Conservation (phyloP, 2,113 vertebrate species). For the Hemibagrus wyckioides region DNA sequence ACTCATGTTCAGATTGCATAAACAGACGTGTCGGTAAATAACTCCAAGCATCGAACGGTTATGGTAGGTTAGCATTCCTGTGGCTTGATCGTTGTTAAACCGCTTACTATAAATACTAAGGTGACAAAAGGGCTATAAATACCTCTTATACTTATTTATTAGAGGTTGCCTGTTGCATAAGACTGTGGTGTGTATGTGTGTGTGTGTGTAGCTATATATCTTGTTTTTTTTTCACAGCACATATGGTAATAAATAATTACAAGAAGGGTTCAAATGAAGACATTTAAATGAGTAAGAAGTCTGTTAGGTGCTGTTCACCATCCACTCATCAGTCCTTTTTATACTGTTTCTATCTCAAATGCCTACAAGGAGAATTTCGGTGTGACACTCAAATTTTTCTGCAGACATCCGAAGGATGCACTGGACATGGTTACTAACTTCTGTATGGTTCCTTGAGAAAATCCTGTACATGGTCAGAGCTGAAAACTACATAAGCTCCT, state of each 20-base stretch:
- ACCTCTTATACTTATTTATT: background rate
- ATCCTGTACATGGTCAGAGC: background rate
- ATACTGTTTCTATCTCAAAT: background rate
- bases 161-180: background rate
- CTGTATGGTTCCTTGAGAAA: background rate
- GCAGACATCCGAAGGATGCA: too few species aligned
- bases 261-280: background rate
- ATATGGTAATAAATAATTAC: background rate
- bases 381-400: background rate
- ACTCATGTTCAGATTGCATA: slow-evolving; percentile 23
- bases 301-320: background rate
- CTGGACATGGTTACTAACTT: background rate
- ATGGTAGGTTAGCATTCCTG: background rate
- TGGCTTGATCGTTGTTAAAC: background rate
- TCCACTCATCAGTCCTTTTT: background rate
- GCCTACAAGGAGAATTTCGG: background rate
- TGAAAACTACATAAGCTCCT: background rate
- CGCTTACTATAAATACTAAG: background rate
- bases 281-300: background rate
- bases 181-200: background rate
- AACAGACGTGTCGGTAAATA: background rate
- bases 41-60: background rate
- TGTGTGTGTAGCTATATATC: background rate
- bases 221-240: background rate
- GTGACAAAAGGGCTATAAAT: background rate